A percentile compares a stretch with the other conserved stretches of the same genome.
These are phyloP conservation scores for Macropus fuliginosus DNA, from an alignment of 2,797 vertebrate genomes.

Conservation along the genomic window DNA sequence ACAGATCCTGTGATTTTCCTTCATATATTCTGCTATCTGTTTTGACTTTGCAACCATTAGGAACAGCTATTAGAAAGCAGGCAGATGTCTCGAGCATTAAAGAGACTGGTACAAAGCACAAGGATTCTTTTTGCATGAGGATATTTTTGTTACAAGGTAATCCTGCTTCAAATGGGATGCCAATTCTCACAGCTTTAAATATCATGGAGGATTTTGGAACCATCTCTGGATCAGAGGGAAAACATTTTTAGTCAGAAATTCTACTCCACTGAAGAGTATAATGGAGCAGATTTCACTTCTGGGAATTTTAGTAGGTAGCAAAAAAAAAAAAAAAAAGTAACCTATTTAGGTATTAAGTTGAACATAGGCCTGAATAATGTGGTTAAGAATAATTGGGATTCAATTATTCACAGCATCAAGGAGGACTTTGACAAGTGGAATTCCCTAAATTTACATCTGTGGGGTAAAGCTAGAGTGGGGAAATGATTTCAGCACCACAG, in stretches of 20 bases:
- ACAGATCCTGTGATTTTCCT: constrained; percentile 39
- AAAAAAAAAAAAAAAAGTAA: constrained; percentile 71
- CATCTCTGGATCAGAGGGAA: constrained; percentile 63
- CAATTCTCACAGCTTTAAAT: constrained; percentile 61
- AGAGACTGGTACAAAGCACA: constrained; percentile 44
- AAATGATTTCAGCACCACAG: constrained; percentile 72
- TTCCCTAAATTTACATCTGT: constrained; percentile 74
- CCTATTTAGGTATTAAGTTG: constrained; percentile 78
- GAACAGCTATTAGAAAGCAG: constrained; percentile 46
- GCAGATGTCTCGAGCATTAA: constrained; percentile 51
- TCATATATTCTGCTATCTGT: constrained; percentile 64
- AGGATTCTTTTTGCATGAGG: constrained; percentile 52
- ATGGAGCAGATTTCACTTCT: constrained; percentile 71
- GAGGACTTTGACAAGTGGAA: constrained; percentile 73
- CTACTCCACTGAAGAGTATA: constrained; percentile 69
- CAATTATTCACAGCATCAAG: constrained; percentile 61
- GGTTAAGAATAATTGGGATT: constrained; percentile 74
- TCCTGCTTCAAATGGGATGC: constrained; percentile 43
- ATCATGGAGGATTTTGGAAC: constrained; percentile 61
- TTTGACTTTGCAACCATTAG: constrained; percentile 62
- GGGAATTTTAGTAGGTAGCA: constrained; percentile 75
- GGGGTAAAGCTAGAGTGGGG: constrained; percentile 55
- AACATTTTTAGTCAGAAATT: constrained; percentile 73
- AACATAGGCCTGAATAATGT: constrained; percentile 73
- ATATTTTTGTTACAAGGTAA: constrained; percentile 60